phyloP scores from a whole-genome alignment of 2,888 invertebrate species.

The Steinernema scapterisci region DNA sequence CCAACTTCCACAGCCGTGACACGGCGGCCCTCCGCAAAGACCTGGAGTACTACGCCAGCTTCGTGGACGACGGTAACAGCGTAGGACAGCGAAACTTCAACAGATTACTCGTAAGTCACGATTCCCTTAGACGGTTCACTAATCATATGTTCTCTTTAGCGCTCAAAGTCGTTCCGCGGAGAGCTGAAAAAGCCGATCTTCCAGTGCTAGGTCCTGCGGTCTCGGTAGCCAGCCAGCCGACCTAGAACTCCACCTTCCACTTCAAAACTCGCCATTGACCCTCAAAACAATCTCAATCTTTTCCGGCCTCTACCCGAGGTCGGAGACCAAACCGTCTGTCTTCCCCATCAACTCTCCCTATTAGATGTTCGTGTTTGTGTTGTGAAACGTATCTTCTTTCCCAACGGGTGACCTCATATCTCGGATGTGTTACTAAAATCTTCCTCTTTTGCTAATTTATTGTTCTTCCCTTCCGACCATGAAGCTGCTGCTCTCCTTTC shows the following conservation, averaged over 20 bases:
- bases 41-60: slow-evolving; percentile 2
- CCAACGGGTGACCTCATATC: neutral
- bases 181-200: slow-evolving; percentile 7
- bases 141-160: neutral
- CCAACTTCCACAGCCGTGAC: neutral
- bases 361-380: neutral
- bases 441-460: neutral
- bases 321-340: too few relatives aligned
- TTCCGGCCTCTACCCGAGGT: too few relatives aligned
- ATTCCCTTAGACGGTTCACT: neutral
- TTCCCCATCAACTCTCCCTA: too few relatives aligned
- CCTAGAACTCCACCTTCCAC: neutral
- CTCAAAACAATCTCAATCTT: too few relatives aligned
- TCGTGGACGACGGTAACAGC: slow-evolving; percentile 6
- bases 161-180: slow-evolving; percentile 8
- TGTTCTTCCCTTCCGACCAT: neutral
- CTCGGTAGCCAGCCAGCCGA: neutral
- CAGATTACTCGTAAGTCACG: neutral
- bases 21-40: neutral
- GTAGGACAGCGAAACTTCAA: neutral
- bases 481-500: too few relatives aligned
- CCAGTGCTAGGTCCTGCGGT: slow-evolving; percentile 2
- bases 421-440: neutral
- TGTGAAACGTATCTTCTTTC: neutral
- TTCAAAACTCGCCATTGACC: slow-evolving; percentile 4